phyloP scores from a whole-genome alignment of 2,113 vertebrate genomes.

The Fukomys damarensis region DNA sequence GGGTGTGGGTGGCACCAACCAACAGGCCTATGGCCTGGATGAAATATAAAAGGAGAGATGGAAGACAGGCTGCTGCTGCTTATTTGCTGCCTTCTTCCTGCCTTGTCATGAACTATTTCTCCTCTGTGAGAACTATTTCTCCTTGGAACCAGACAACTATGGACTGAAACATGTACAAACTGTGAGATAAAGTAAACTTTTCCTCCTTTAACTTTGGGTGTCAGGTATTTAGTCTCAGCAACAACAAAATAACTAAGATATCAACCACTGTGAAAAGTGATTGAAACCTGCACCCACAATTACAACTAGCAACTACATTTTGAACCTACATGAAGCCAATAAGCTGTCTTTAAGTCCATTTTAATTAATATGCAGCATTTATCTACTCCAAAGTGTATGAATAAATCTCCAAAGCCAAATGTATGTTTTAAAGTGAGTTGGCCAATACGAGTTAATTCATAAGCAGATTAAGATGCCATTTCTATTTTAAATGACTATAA shows the following conservation, averaged over 20 bases:
- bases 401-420: constrained; percentile 67
- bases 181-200: background rate
- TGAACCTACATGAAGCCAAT: constrained; percentile 35
- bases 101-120: background rate
- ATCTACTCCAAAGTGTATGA: background rate
- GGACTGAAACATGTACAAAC: background rate
- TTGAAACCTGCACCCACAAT: background rate
- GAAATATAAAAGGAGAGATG: background rate
- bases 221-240: background rate
- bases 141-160: background rate
- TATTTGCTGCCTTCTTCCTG: background rate
- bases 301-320: constrained; percentile 45
- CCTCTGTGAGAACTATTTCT: too few species aligned
- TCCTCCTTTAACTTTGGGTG: background rate
- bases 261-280: background rate
- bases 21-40: background rate
- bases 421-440: constrained; percentile 68
- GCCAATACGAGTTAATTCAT: background rate
- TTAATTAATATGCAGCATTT: constrained; percentile 58
- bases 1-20: background rate
- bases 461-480: constrained; percentile 37
- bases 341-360: constrained; percentile 52
- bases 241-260: background rate
- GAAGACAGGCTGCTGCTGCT: background rate
- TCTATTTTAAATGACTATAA: constrained; percentile 52